Evolutionary conservation across 2,888 invertebrate species (phyloP).

Genomic region (Desoria tigrina): DNA sequence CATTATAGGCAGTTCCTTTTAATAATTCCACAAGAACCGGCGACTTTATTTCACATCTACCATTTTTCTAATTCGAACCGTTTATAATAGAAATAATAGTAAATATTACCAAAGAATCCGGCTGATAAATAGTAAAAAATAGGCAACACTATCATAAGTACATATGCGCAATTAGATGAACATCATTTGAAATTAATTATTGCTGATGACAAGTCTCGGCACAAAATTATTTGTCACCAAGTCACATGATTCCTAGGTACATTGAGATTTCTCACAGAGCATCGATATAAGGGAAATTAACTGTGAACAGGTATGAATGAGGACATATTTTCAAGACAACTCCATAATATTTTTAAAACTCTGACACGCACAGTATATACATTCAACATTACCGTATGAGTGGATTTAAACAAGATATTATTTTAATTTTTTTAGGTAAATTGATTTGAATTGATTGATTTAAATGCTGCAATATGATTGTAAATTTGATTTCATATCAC

Average conservation of each 20-base stretch:
- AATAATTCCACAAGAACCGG: conserved; percentile 8
- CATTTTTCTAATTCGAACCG: conserved; percentile 3
- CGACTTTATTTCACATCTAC: conserved; percentile 10
- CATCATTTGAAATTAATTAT: conserved; percentile 22
- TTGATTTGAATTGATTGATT: conserved; percentile 19
- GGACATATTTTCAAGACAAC: no score
- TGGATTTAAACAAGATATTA: conserved; percentile 9
- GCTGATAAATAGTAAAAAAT: conserved; percentile 17
- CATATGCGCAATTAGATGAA: conserved; percentile 14
- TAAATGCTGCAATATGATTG: conserved; percentile 19
- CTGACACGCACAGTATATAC: conserved; percentile 8
- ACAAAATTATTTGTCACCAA: conserved; percentile 21
- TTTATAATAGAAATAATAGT: conserved; percentile 13
- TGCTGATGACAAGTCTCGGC: conserved; percentile 20
- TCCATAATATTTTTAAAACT: background rate
- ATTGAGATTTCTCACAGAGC: no score
- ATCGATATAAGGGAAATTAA: no score
- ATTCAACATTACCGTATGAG: conserved; percentile 1
- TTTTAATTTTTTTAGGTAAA: background rate
- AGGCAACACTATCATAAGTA: conserved; percentile 13
- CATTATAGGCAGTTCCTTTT: no score
- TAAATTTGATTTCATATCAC: conserved; percentile 20
- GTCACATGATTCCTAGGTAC: conserved; percentile 14
- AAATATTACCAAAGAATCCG: conserved; percentile 13
- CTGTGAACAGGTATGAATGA: no score